phyloP scores from a whole-genome alignment of 1,140 invertebrate species.

The Panagrolaimus sp. region DNA sequence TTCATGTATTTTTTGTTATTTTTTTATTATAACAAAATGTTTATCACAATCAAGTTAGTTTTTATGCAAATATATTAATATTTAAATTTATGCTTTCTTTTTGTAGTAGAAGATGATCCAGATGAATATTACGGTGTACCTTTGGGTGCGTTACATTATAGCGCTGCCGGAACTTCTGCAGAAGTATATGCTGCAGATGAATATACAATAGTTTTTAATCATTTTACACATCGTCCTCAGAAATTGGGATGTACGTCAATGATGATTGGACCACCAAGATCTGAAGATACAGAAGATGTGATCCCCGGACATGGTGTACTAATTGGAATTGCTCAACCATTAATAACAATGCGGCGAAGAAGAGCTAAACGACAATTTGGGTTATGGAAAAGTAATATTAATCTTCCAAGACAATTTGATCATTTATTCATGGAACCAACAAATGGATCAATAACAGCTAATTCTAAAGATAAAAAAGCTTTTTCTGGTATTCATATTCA shows the following conservation, averaged over 20 bases:
- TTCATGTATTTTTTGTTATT: background rate
- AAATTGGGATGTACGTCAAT: constrained; percentile 47
- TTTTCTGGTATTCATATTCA: constrained; percentile 26
- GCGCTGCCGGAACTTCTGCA: constrained; percentile 43
- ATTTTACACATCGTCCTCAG: constrained; percentile 44
- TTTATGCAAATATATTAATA: constrained; percentile 10
- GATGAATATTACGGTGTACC: constrained; percentile 43
- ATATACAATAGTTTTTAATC: constrained; percentile 51
- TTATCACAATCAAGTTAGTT: constrained; percentile 3
- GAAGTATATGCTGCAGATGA: constrained; percentile 54
- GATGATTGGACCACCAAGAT: constrained; percentile 46
- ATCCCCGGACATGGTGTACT: constrained; percentile 41
- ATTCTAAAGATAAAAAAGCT: too few relatives aligned
- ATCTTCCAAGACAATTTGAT: constrained; percentile 26
- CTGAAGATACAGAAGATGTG: constrained; percentile 33
- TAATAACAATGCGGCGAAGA: constrained; percentile 17
- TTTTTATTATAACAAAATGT: constrained; percentile 6
- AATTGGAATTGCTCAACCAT: constrained; percentile 41
- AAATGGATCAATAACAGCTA: background rate
- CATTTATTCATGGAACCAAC: constrained; percentile 41
- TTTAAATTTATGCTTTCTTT: background rate
- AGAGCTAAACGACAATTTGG: constrained; percentile 16
- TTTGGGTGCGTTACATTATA: constrained; percentile 42
- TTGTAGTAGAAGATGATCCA: constrained; percentile 25
- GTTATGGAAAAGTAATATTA: background rate